Conservation (phyloP, 2,797 vertebrate species). For the Emydoidea blandingii region DNA sequence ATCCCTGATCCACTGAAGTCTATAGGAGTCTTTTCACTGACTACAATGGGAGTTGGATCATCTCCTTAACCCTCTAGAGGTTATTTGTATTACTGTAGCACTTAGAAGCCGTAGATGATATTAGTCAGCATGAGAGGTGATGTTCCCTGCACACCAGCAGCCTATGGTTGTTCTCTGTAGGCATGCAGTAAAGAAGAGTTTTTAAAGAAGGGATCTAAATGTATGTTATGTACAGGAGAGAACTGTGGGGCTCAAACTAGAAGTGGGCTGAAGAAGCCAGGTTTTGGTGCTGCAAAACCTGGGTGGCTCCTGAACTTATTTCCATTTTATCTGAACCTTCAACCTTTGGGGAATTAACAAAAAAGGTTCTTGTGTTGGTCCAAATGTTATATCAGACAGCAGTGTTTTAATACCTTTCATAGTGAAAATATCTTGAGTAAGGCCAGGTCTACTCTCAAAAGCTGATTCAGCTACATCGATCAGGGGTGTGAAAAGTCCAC, state of each 20-base stretch:
- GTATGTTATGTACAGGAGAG: too few species aligned
- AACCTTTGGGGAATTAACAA: neutral
- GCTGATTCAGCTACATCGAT: too few species aligned
- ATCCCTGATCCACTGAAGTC: neutral
- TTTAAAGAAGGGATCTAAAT: too few species aligned
- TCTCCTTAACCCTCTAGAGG: rapidly evolving
- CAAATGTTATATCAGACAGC: neutral
- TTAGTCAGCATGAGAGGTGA: too few species aligned
- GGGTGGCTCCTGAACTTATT: neutral
- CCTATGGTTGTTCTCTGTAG: too few species aligned
- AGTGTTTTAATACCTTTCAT: neutral
- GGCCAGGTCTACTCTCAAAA: too few species aligned
- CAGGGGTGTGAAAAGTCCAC: too few species aligned
- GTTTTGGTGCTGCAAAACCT: slow-evolving; percentile 25
- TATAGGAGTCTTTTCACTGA: neutral
- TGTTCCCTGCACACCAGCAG: too few species aligned
- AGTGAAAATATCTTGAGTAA: neutral
- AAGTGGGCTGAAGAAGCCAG: neutral
- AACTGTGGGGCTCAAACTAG: neutral
- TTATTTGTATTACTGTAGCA: neutral
- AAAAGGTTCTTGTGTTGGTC: neutral
- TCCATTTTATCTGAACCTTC: neutral
- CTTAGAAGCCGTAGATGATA: too few species aligned
- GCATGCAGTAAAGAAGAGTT: too few species aligned
- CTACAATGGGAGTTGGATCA: neutral